Conservation (phyloP, 2,888 invertebrate genomes). For the Conomelus anceps region DNA sequence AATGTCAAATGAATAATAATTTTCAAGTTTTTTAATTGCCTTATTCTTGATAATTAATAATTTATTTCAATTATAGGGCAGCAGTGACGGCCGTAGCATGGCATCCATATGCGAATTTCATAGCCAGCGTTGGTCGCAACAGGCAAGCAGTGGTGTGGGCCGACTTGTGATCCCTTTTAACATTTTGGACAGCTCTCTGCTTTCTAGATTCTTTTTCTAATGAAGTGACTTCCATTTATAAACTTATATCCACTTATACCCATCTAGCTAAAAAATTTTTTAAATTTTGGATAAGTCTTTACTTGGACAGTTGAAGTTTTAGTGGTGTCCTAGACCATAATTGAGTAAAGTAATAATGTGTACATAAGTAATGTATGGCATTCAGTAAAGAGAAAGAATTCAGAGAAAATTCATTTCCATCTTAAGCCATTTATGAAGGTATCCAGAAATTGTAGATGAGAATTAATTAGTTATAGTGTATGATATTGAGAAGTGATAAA, state of each 20-base stretch:
- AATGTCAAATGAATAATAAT: too few species aligned
- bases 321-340: not conserved
- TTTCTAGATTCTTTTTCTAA: not conserved
- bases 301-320: not conserved
- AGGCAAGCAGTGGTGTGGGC: conserved; percentile 79
- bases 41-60: not conserved
- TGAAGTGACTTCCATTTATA: not conserved
- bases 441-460: too few species aligned
- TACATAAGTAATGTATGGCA: too few species aligned
- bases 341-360: too few species aligned
- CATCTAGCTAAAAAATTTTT: not conserved
- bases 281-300: not conserved
- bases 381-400: too few species aligned
- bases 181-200: not conserved
- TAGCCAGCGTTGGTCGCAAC: conserved; percentile 76
- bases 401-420: too few species aligned
- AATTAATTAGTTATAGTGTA: too few species aligned
- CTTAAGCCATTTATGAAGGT: too few species aligned
- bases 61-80: conserved; percentile 52
- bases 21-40: too few species aligned
- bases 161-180: conserved; percentile 46
- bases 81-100: conserved; percentile 83
- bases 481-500: too few species aligned
- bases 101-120: conserved; percentile 73
- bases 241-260: not conserved